These are phyloP conservation scores for Tyria jacobaeae DNA, from an alignment of 2,888 invertebrate genomes.

Conservation along the genomic window DNA sequence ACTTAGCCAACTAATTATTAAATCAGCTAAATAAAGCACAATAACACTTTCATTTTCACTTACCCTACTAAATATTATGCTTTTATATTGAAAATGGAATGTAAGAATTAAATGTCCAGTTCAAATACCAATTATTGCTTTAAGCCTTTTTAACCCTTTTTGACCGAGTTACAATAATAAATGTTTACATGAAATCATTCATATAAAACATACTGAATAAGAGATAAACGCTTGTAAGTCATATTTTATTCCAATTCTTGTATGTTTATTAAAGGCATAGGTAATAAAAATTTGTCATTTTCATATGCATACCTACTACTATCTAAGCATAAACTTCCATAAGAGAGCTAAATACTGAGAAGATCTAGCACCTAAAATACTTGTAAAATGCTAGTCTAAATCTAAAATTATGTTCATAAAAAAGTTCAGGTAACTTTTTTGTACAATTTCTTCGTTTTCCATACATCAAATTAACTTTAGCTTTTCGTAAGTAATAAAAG, in stretches of 20 bases:
- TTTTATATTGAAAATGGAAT: constrained; percentile 64
- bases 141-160: background rate
- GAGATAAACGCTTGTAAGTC: background rate
- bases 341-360: constrained; percentile 40
- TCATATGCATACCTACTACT: constrained; percentile 15
- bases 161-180: background rate
- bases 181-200: background rate
- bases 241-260: constrained; percentile 27
- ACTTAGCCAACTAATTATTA: constrained; percentile 78
- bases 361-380: constrained; percentile 65
- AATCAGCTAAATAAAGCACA: constrained; percentile 80
- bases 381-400: constrained; percentile 55
- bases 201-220: background rate
- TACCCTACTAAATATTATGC: constrained; percentile 65
- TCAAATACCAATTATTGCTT: constrained; percentile 15
- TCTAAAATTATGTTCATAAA: constrained; percentile 60
- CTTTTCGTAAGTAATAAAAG: constrained; percentile 42
- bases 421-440: constrained; percentile 81
- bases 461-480: constrained; percentile 25
- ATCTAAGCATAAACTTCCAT: constrained; percentile 26
- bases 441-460: constrained; percentile 61
- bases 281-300: constrained; percentile 19
- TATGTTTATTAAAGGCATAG: constrained; percentile 25
- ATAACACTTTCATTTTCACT: constrained; percentile 82
- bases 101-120: constrained; percentile 50